Base-by-base conservation (phyloP, 2,113 vertebrate species). In the Trochalopteron elliotii region DNA sequence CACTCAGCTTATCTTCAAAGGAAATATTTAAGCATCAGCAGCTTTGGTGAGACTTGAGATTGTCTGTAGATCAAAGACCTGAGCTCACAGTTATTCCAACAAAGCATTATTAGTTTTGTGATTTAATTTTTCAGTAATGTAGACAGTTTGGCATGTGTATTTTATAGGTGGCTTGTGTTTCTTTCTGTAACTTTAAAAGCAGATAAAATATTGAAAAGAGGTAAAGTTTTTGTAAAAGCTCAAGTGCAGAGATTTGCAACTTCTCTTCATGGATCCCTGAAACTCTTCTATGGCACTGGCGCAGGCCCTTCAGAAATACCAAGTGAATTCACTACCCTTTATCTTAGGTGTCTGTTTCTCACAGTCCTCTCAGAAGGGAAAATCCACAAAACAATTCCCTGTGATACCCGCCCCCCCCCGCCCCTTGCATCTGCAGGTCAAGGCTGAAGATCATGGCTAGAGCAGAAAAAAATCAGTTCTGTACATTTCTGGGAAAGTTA, bases 61-160 rank as follows among this genome's bases (percentile, higher is more conserved):
- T 86, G 25, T 81, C 89, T 83, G 52, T 40, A 94, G 87, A 95
- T 94, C 81, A 94, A 94, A 94, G 59, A 75, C 49, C 49, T 65
- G 9, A 71, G n/a, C 31, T 89, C 74, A 60, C 55, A 84, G 77
- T 75, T 81, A 82, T 92, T 94, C 55, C 67, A 95, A 85, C 37
- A 82, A 90, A 60, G 42, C 0, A 0, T 92, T 85, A 90, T 70
- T 88, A 80, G 68, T 88, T 94, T 83, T 92, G 59, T 28, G 56
- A 65, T 93, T 90, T 74, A 69, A 83, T 88, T 92, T 93, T 59
- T 90, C 49, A 27, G 31, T 92, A 77, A 45, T 55, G 50, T 59
- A 65, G 55, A 44, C 39, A 77, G 20, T 57, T 77, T 80, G 21
- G 23, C 25, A 19, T 57, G 33, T 0, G 0, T 60, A 33, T 89